These are phyloP conservation scores for Mionectes macconnelli DNA, from an alignment of 2,113 vertebrate species.

Conservation along the genomic window DNA sequence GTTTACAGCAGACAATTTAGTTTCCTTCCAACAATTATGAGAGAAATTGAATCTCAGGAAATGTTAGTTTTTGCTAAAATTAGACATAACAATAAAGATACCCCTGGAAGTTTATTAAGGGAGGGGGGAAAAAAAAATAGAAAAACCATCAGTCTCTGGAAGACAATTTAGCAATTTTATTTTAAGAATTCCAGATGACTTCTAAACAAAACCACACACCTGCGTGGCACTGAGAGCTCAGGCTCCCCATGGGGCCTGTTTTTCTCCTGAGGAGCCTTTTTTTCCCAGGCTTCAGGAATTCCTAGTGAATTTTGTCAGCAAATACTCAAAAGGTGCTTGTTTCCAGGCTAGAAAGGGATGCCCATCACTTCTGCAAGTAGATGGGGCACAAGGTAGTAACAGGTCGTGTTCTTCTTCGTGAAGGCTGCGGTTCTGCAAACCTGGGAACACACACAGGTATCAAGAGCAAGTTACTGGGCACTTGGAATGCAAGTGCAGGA, in stretches of 20 bases:
- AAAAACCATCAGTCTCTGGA: conserved; percentile 44
- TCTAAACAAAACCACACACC: conserved; percentile 47
- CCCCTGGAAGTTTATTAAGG: conserved; percentile 75
- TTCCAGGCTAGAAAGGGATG: background rate
- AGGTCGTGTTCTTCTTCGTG: rapidly evolving
- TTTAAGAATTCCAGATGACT: conserved; percentile 54
- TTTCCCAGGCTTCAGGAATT: background rate
- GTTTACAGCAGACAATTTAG: conserved; percentile 93
- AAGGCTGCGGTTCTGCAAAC: background rate
- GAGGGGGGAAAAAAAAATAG: background rate
- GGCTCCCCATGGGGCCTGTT: background rate
- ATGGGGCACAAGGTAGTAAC: background rate
- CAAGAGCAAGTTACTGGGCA: background rate
- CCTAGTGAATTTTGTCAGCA: background rate
- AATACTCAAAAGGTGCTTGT: background rate
- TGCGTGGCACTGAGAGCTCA: background rate
- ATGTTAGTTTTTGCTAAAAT: conserved; percentile 89
- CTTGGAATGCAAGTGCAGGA: background rate
- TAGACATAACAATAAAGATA: conserved; percentile 90
- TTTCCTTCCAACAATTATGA: conserved; percentile 99
- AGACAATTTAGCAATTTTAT: conserved; percentile 53
- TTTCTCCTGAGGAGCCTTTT: background rate
- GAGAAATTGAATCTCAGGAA: conserved; percentile 99
- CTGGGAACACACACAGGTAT: rapidly evolving
- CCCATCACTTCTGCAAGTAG: background rate